Evolutionary conservation across 2,888 invertebrate genomes (phyloP).

Genomic region (Orchesellides sinensis): DNA sequence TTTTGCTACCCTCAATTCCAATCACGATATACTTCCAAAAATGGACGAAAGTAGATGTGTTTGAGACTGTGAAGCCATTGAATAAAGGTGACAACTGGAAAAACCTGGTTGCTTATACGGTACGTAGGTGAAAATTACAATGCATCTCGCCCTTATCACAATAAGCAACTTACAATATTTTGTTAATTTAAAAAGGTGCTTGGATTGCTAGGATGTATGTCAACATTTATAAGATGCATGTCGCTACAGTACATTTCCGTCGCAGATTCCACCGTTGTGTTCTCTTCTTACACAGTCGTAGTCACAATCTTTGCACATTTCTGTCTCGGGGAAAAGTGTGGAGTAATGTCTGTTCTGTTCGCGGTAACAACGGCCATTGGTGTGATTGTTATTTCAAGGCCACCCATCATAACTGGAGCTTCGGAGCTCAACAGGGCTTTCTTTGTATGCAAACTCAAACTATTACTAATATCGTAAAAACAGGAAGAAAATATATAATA

Average conservation of each 20-base stretch:
- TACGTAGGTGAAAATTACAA: neutral
- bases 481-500: neutral
- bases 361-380: conserved; percentile 61
- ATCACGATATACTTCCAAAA: conserved; percentile 7
- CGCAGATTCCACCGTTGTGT: conserved; percentile 52
- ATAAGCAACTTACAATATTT: neutral
- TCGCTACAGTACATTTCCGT: conserved; percentile 59
- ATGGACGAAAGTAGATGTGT: conserved; percentile 7
- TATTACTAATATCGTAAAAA: neutral
- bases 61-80: conserved; percentile 28
- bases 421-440: conserved; percentile 55
- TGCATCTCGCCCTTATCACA: neutral
- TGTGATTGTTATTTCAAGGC: conserved; percentile 63
- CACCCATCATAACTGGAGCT: conserved; percentile 64
- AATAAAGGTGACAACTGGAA: conserved; percentile 21
- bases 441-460: conserved; percentile 45
- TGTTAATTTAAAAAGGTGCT: conserved; percentile 41
- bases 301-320: conserved; percentile 61
- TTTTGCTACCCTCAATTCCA: neutral
- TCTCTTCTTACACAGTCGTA: conserved; percentile 25
- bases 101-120: conserved; percentile 40
- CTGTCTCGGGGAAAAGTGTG: conserved; percentile 65
- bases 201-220: conserved; percentile 36
- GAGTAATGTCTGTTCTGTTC: conserved; percentile 51
- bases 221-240: conserved; percentile 53